These are phyloP conservation scores for Drosophila murphyi DNA, from an alignment of 1,140 invertebrate species.

Conservation along the genomic window DNA sequence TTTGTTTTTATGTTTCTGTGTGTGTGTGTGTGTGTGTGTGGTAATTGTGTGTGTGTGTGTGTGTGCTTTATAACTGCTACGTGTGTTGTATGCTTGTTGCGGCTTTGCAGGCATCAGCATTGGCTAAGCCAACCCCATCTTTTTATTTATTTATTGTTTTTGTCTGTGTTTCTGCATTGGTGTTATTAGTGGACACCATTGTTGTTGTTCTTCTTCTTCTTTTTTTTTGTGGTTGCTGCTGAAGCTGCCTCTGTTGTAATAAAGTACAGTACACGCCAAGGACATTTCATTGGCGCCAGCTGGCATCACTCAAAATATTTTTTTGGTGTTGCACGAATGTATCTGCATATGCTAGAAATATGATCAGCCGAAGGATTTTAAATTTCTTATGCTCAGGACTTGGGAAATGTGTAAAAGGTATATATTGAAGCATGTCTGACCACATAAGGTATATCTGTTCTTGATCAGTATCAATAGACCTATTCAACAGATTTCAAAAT, in stretches of 20 bases:
- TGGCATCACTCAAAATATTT: conserved; percentile 74
- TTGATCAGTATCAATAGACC: too few species aligned
- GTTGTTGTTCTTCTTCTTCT: conserved; percentile 38
- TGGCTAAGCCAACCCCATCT: conserved; percentile 73
- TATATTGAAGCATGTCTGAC: too few species aligned
- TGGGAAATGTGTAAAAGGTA: too few species aligned
- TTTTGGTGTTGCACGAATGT: conserved; percentile 25
- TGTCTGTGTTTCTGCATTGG: conserved; percentile 79
- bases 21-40: conserved; percentile 26
- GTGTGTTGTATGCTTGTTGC: conserved; percentile 61
- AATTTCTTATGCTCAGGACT: background rate
- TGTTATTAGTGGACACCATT: conserved; percentile 68
- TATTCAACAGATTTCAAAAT: too few species aligned
- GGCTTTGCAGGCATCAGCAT: conserved; percentile 77
- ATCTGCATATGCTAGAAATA: conserved; percentile 32
- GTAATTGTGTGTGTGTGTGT: conserved; percentile 6
- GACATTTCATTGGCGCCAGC: conserved; percentile 61
- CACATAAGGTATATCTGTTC: too few species aligned
- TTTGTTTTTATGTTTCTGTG: background rate
- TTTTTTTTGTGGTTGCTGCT: conserved; percentile 13
- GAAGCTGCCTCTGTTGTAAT: conserved; percentile 50
- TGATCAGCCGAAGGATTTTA: conserved; percentile 29
- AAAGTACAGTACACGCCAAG: conserved; percentile 68
- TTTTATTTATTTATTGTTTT: conserved; percentile 83
- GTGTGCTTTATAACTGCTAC: conserved; percentile 69